Evolutionary conservation across 2,888 invertebrate genomes (phyloP), one percentile per base, ranked within the genome.

Genomic region (Vesta saturnalis): DNA sequence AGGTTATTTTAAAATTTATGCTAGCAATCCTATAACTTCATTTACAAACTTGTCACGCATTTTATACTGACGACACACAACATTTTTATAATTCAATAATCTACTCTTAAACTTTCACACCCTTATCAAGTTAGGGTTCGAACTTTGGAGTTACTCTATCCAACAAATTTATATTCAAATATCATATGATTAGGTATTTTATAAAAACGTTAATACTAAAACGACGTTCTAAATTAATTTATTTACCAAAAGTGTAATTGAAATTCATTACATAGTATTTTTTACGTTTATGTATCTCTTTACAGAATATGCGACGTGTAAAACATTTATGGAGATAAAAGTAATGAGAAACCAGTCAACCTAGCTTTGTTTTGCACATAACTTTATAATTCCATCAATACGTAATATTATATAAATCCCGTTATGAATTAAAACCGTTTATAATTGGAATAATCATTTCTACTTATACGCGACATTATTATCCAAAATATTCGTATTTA

Each of bases 391-490:
- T n/a, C n/a, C n/a, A n/a, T n/a, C n/a, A n/a, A n/a, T n/a, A n/a
- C n/a, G n/a, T n/a, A n/a, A n/a, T n/a, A n/a, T n/a, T n/a, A n/a
- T n/a, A n/a, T n/a, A n/a, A n/a, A n/a, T n/a, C n/a, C n/a, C n/a
- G n/a, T n/a, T n/a, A n/a, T n/a, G n/a, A n/a, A n/a, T n/a, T n/a
- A n/a, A n/a, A n/a, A n/a, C n/a, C n/a, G n/a, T n/a, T n/a, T n/a
- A n/a, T n/a, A n/a, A n/a, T n/a, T n/a, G n/a, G n/a, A n/a, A n/a
- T 39, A 39, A 39, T 39, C 39, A 39, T 10, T 1, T 39, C 8
- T 39, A n/a, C n/a, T 46, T 21, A 62, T 62, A 14, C 14, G 14
- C 46, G 39, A n/a, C 55, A 62, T 62, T 43, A 62, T 58, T 55
- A 60, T 60, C 43, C n/a, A n/a, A n/a, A n/a, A n/a, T n/a, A n/a